Percentiles rank a stretch among this genome's conserved stretches.
Evolutionary conservation across 2,797 vertebrate genomes (phyloP).

Genomic region (Mus minutoides): DNA sequence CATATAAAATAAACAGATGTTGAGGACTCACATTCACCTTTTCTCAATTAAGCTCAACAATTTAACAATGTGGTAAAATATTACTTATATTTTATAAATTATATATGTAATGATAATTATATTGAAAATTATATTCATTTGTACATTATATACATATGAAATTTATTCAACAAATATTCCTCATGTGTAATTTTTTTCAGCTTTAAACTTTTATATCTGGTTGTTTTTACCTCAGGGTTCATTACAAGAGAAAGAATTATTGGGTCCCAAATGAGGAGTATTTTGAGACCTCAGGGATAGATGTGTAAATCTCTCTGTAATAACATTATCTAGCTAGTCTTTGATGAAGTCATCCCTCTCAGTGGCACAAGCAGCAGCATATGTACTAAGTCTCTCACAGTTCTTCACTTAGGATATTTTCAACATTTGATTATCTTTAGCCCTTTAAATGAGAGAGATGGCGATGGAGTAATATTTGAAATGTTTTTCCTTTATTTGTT

Average conservation of each 20-base stretch:
- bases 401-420: background rate
- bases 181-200: background rate
- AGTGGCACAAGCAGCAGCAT: background rate
- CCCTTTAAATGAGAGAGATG: background rate
- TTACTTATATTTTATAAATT: background rate
- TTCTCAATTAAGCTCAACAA: background rate
- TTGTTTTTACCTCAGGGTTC: background rate
- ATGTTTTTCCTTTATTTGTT: slow-evolving; percentile 12
- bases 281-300: background rate
- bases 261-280: background rate
- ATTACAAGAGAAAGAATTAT: background rate
- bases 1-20: background rate
- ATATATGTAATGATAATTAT: too few species aligned
- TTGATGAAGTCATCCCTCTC: background rate
- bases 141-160: background rate
- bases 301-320: background rate
- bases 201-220: background rate
- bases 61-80: background rate
- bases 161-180: background rate
- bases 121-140: background rate
- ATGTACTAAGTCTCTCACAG: background rate
- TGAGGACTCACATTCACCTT: background rate
- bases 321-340: background rate
- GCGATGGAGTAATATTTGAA: background rate
- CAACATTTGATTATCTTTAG: slow-evolving; percentile 33